These are phyloP conservation scores for Triplophysa bombifrons DNA, from an alignment of 2,797 vertebrate genomes.

Conservation along the genomic window DNA sequence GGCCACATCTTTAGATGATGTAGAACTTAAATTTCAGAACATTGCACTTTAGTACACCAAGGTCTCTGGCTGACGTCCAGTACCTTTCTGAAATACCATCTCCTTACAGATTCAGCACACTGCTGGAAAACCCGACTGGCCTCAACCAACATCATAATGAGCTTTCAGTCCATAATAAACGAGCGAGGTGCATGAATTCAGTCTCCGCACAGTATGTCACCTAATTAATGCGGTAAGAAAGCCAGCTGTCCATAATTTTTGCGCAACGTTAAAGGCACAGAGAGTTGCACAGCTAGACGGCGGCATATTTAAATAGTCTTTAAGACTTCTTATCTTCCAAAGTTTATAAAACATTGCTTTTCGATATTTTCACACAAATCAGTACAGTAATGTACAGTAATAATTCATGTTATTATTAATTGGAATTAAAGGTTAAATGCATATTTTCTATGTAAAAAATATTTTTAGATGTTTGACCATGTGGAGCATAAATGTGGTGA, in stretches of 20 bases:
- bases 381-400: no score
- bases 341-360: not conserved
- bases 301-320: conserved; percentile 11
- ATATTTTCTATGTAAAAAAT: not conserved
- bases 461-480: not conserved
- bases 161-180: conserved; percentile 20
- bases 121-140: conserved; percentile 7
- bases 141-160: conserved; percentile 21
- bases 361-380: not conserved
- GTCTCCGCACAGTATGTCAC: conserved; percentile 22
- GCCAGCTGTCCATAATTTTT: conserved; percentile 14
- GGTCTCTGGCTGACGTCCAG: conserved; percentile 25
- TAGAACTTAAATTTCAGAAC: conserved; percentile 30
- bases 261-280: not conserved
- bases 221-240: conserved; percentile 20
- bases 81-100: conserved; percentile 5
- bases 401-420: not conserved
- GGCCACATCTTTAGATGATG: conserved; percentile 26
- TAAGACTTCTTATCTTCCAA: not conserved
- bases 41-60: conserved; percentile 25
- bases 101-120: conserved; percentile 3
- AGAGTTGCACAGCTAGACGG: not conserved
- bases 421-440: not conserved
- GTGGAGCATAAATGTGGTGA: not conserved
- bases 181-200: not conserved